Base-by-base conservation (phyloP, 2,888 invertebrate genomes). In the Athripsodes cinereus region DNA sequence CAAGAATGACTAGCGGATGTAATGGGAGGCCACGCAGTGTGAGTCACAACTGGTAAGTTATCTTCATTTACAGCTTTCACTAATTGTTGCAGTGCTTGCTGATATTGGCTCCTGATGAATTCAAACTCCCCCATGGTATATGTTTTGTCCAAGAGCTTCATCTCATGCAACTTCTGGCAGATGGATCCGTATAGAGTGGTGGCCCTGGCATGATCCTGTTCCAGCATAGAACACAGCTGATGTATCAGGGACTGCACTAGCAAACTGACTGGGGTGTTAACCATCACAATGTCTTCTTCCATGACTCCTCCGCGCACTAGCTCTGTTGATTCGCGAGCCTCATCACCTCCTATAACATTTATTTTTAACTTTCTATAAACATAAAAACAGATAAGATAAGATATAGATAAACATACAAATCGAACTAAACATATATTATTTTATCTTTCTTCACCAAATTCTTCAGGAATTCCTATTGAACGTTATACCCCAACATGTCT, bases 81-180 rank as follows among this genome's bases (percentile, higher is more conserved):
- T 5, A 88, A 70, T 62, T 83, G 83, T 67, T 83, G 82, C 2
- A 88, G 70, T 0, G 86, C 86, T 64, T 79, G 72, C 69, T 86
- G 85, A 67, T 87, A 88, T 67, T 85, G 84, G 64, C 80, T 80
- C 57, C 88, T 74, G 74, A 88, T 82, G 0, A 80, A 80, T 68
- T 88, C 86, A 67, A 87, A 86, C 69, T 88, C 87, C 40, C 79
- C 80, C 79, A 84, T 81, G 3, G 79, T 76, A 65, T 86, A 88
- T 1, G 87, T 86, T 67, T 83, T 78, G 66, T 88, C 87, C 55
- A 89, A 85, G 13, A 88, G 71, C 56, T 84, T 81, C 83, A 87
- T 84, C 64, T 83, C 78, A 66, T 82, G 80, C 13, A 88, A 71
- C 70, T 83, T 84, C 64, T 83, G 81, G 66, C 88, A 88, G 64